Evolutionary conservation across 1,140 invertebrate genomes (phyloP), one percentile per base, ranked within the genome.

Genomic region (Pachypeltis micranthus): DNA sequence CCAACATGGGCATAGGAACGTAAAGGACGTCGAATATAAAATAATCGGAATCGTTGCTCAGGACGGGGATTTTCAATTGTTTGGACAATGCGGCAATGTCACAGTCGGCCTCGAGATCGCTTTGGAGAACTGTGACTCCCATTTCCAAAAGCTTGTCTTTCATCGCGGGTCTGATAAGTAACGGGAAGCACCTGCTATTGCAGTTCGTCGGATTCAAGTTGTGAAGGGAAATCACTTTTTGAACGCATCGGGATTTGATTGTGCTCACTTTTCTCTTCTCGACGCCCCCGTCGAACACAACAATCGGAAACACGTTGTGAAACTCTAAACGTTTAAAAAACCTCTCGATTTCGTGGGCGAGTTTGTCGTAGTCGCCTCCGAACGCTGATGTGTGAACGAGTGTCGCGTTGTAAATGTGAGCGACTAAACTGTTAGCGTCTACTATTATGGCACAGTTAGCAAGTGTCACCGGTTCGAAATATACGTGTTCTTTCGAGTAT

Each of bases 11-110:
- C 54, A 90, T 83, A 0, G 88, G 87, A 63, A 94, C 87, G 70
- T 92, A 93, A 1, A 81, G 70, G 1, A 91, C 79, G 74, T 90
- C 85, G 74, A 86, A 91, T 59, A 95, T 85, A 72, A 84, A 93
- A 77, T 93, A 96, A 77, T 96, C 93, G 1, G 91, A 94, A 74
- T 96, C 93, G 67, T 86, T 87, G 70, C 89, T 93, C 0, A 96
- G 69, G 12, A 95, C 83, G 2, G 91, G 91, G 69, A 90, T 93
- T 29, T 86, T 77, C 2, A 92, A 76, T n/a, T 65, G 47, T 66
- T 82, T 81, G 0, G 90, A 87, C 58, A 94, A 69, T 0, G 83
- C 82, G 1, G 89, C 89, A 61, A 93, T 83, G 70, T 91, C 84
- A 66, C 84, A 81, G 74, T 96, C 93, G 44, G 91, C 91, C 77